These are phyloP conservation scores for Numenius phaeopus DNA, from an alignment of 2,797 vertebrate genomes.

Conservation along the genomic window DNA sequence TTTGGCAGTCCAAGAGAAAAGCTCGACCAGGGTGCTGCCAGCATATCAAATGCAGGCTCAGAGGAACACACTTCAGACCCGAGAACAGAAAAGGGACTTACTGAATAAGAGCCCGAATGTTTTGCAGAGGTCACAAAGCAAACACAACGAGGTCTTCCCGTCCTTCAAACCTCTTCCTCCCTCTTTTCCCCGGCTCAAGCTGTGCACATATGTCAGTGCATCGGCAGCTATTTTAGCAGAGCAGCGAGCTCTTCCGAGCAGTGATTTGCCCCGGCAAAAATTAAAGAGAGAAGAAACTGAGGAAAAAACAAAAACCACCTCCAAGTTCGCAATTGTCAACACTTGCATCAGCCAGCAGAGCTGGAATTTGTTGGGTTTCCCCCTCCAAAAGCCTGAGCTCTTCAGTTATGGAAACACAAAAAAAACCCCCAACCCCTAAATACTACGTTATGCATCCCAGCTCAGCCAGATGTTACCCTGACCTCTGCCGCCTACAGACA, in stretches of 20 bases:
- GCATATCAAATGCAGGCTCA: conserved; percentile 23
- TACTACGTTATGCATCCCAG: neutral
- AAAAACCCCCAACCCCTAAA: neutral
- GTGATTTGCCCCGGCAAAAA: conserved; percentile 35
- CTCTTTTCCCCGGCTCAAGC: neutral
- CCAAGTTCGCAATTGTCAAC: neutral
- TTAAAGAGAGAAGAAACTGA: neutral
- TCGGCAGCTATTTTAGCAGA: conserved; percentile 14
- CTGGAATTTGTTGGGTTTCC: conserved; percentile 42
- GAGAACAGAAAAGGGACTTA: neutral
- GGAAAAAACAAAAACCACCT: neutral
- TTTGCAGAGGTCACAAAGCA: conserved; percentile 47
- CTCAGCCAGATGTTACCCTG: neutral
- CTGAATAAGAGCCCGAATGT: conserved; percentile 11
- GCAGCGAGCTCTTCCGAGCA: neutral
- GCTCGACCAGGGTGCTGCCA: neutral
- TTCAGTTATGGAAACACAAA: conserved; percentile 4
- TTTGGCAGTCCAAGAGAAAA: conserved; percentile 35
- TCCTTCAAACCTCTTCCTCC: conserved; percentile 20
- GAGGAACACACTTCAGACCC: neutral
- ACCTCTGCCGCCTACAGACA: neutral
- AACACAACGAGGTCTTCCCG: neutral
- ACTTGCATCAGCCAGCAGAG: conserved; percentile 8
- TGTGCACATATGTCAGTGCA: conserved; percentile 31
- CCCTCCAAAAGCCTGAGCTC: neutral